A percentile compares a stretch with the other conserved stretches of the same genome.
Evolutionary conservation across 2,113 vertebrate species (phyloP).

Genomic region (Irena cyanogastra): DNA sequence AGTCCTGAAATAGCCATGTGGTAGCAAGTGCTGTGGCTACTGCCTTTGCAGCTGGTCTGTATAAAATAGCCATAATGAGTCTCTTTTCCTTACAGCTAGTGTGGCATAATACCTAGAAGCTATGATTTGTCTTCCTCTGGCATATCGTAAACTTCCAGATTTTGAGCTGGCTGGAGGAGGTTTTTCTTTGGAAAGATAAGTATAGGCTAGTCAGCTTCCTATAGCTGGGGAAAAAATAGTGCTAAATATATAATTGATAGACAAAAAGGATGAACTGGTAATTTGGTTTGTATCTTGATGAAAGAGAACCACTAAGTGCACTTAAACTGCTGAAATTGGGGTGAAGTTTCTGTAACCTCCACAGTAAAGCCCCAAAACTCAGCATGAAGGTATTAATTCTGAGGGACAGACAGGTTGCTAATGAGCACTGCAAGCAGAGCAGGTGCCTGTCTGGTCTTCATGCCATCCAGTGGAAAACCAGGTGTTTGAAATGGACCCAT

Average conservation of each 20-base stretch:
- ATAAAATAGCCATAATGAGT: background rate
- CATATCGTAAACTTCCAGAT: background rate
- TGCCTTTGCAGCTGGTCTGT: background rate
- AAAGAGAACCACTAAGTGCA: accelerated
- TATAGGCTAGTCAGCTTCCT: background rate
- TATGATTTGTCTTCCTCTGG: conserved; percentile 51
- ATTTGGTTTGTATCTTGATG: background rate
- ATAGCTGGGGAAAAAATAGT: background rate
- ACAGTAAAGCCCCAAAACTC: background rate
- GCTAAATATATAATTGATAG: conserved; percentile 26
- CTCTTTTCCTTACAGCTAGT: background rate
- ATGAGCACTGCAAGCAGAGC: background rate
- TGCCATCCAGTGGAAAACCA: background rate
- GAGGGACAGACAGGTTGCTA: background rate
- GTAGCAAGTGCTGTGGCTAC: background rate
- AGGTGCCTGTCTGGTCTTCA: background rate
- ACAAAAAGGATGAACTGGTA: background rate
- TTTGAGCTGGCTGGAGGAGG: background rate
- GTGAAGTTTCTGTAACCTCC: background rate
- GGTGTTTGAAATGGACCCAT: background rate
- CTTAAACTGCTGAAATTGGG: background rate
- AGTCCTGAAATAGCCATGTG: conserved; percentile 25
- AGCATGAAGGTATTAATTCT: background rate
- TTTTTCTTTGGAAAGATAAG: conserved; percentile 14
- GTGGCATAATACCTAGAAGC: conserved; percentile 19